A percentile compares a stretch with the other conserved stretches of the same genome.
These are phyloP conservation scores for Campylomormyrus numenius DNA, from an alignment of 2,113 vertebrate genomes.

Conservation along the genomic window DNA sequence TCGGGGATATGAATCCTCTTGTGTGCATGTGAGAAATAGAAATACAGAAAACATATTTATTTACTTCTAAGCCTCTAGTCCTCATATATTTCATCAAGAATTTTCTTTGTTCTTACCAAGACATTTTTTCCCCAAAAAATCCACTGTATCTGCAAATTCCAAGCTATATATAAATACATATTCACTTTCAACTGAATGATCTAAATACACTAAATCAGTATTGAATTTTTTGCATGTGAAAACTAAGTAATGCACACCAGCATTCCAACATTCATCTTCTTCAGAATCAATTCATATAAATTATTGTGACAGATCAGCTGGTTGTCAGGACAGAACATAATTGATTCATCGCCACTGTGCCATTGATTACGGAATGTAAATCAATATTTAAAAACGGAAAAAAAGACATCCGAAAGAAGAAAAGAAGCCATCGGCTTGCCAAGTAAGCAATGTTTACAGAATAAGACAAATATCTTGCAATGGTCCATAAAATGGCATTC, in stretches of 20 bases:
- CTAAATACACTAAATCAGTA: background rate
- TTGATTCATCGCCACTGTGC: conserved; percentile 23
- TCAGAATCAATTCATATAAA: conserved; percentile 32
- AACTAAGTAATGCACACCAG: conserved; percentile 15
- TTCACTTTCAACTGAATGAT: background rate
- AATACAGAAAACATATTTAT: conserved; percentile 40
- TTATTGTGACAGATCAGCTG: conserved; percentile 4
- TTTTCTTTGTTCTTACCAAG: background rate
- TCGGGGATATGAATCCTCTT: conserved; percentile 46
- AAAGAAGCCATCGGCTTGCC: background rate
- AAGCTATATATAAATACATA: background rate
- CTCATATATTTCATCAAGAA: conserved; percentile 18
- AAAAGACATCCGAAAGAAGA: background rate
- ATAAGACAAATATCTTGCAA: conserved; percentile 5
- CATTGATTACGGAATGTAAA: conserved; percentile 18
- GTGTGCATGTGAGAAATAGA: conserved; percentile 41
- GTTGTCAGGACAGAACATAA: conserved; percentile 25
- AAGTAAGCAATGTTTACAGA: background rate
- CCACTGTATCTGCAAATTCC: background rate
- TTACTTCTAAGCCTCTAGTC: conserved; percentile 40
- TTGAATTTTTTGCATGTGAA: background rate
- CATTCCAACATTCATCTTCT: conserved; percentile 27
- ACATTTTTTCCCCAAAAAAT: background rate
- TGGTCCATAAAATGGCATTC: conserved; percentile 10
- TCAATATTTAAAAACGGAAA: background rate